A percentile compares a stretch with the other conserved stretches of the same genome.
Conservation (phyloP, 2,888 invertebrate genomes). For the Papilio gigon region DNA sequence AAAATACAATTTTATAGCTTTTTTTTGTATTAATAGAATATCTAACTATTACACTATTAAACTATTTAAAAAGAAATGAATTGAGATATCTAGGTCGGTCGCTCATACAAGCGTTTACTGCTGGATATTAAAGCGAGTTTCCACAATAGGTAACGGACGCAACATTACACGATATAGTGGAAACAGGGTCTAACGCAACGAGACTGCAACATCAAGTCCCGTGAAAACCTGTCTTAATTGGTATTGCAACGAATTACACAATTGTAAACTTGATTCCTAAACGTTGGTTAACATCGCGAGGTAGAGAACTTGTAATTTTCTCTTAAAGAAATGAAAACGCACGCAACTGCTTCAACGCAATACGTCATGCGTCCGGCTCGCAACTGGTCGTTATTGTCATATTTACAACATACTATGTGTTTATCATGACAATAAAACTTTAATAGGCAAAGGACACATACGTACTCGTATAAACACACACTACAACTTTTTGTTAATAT, state of each 20-base stretch:
- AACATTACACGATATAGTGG: no score
- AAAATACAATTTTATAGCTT: no score
- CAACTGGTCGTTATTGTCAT: not conserved
- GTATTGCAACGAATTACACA: slow-evolving; percentile 5
- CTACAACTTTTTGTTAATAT: no score
- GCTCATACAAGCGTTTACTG: no score
- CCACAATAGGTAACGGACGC: not conserved
- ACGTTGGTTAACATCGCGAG: not conserved
- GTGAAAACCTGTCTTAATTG: not conserved
- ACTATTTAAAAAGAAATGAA: no score
- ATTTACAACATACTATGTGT: no score
- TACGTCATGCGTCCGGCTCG: not conserved
- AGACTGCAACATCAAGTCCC: not conserved
- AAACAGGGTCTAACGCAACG: not conserved
- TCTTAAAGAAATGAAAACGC: not conserved
- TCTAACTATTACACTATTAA: no score
- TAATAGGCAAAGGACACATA: no score
- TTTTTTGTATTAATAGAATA: no score
- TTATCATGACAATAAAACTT: no score
- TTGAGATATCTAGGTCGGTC: no score
- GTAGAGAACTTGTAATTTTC: not conserved
- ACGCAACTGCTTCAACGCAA: not conserved
- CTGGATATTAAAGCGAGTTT: not conserved
- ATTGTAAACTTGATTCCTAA: not conserved
- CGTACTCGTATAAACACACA: no score